Evolutionary conservation across 2,888 invertebrate genomes (phyloP).

Genomic region (Epinotia ramella): DNA sequence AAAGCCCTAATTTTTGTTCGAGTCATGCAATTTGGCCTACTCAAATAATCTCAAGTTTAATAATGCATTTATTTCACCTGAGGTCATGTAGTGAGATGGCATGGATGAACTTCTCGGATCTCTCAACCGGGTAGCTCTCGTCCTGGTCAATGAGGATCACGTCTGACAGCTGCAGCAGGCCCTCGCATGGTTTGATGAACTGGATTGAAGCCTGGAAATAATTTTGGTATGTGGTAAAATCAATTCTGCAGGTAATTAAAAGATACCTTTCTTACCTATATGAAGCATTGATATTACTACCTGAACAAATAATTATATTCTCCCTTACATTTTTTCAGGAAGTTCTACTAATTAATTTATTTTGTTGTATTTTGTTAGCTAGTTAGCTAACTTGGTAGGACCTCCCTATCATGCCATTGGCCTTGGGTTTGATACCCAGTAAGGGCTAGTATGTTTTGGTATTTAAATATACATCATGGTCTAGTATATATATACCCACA

Average conservation of each 20-base stretch:
- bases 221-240: neutral
- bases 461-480: neutral
- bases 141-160: slow-evolving; percentile 87
- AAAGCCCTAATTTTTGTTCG: no score
- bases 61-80: slow-evolving; percentile 63
- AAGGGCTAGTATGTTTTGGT: neutral
- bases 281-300: no score
- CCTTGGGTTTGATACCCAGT: neutral
- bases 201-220: slow-evolving; percentile 81
- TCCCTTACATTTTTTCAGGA: neutral
- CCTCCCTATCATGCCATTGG: neutral
- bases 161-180: slow-evolving; percentile 86
- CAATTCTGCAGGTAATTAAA: no score
- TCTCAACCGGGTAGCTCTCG: slow-evolving; percentile 76
- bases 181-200: slow-evolving; percentile 90
- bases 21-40: no score
- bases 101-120: slow-evolving; percentile 83
- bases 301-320: no score
- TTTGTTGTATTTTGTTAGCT: neutral
- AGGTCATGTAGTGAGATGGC: slow-evolving; percentile 85
- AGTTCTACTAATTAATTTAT: neutral
- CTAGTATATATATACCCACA: no score
- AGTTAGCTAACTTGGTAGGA: neutral
- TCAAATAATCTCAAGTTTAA: neutral
- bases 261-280: no score